Conservation (phyloP, 2,888 invertebrate genomes). For the Erebia epiphron region DNA sequence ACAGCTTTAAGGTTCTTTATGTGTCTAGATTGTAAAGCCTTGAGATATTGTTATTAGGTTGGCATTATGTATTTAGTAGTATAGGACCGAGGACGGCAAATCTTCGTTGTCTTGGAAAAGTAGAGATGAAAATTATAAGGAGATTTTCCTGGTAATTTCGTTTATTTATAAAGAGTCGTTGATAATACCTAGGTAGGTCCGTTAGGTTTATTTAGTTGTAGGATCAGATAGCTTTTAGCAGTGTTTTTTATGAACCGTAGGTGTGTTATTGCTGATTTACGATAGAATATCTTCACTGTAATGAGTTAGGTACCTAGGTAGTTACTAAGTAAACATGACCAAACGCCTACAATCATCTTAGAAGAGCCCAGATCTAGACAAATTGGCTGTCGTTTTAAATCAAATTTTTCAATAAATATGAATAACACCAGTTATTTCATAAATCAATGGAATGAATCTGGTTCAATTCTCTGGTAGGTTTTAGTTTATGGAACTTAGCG, state of each 20-base stretch:
- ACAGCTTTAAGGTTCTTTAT: conserved; percentile 17
- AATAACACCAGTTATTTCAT: not conserved
- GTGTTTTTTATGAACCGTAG: no score
- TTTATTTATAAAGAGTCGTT: not conserved
- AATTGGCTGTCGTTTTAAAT: conserved; percentile 8
- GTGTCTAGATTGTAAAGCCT: conserved; percentile 10
- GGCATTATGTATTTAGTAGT: not conserved
- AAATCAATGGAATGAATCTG: not conserved
- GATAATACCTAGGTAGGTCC: no score
- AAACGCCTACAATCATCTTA: conserved; percentile 1
- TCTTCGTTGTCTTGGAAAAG: not conserved
- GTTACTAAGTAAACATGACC: not conserved
- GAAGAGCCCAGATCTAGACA: conserved; percentile 4
- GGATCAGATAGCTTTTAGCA: no score
- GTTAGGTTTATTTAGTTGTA: not conserved
- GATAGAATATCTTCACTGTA: no score
- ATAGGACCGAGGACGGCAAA: not conserved
- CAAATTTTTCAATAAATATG: conserved; percentile 8
- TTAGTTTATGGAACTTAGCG: not conserved
- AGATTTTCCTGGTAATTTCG: not conserved
- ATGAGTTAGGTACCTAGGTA: no score
- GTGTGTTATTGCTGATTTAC: no score
- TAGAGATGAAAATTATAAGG: not conserved
- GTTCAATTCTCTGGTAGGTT: not conserved
- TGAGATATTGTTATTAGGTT: conserved; percentile 12